phyloP scores from a whole-genome alignment of 2,888 invertebrate species.

The Biston betularia region DNA sequence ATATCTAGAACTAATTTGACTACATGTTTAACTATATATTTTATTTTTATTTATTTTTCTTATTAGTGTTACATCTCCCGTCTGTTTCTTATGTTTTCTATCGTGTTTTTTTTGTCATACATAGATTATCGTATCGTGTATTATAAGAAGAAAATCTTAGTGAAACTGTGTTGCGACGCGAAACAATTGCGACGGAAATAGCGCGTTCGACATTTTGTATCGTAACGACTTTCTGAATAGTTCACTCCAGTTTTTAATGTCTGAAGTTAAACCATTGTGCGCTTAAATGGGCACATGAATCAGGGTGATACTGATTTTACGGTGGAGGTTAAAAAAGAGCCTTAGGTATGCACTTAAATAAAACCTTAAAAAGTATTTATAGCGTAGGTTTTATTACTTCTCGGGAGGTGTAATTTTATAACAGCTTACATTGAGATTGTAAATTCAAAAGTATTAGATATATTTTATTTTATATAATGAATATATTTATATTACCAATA shows the following conservation, averaged over 20 bases:
- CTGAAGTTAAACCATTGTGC: constrained; percentile 42
- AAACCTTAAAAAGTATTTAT: constrained; percentile 13
- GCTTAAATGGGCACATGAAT: constrained; percentile 40
- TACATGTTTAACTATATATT: no score
- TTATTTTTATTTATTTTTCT: no score
- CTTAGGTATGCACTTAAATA: constrained; percentile 21
- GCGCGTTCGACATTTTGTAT: constrained; percentile 58
- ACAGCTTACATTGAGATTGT: background rate
- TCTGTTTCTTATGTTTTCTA: no score
- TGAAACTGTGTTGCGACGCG: constrained; percentile 56
- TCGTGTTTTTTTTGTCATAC: background rate
- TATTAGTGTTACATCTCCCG: no score
- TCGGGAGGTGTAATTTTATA: background rate
- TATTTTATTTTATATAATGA: no score
- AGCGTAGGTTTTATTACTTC: constrained; percentile 1
- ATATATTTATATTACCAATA: no score
- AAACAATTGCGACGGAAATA: constrained; percentile 65
- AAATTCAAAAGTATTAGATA: background rate
- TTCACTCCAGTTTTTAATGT: constrained; percentile 46
- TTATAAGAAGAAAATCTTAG: constrained; percentile 37
- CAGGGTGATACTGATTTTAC: constrained; percentile 36
- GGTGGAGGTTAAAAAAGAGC: constrained; percentile 28
- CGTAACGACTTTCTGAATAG: constrained; percentile 48
- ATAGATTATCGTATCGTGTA: constrained; percentile 21
- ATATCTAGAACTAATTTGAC: no score